Evolutionary conservation across 2,797 vertebrate species (phyloP).

Genomic region (Paguma larvata): DNA sequence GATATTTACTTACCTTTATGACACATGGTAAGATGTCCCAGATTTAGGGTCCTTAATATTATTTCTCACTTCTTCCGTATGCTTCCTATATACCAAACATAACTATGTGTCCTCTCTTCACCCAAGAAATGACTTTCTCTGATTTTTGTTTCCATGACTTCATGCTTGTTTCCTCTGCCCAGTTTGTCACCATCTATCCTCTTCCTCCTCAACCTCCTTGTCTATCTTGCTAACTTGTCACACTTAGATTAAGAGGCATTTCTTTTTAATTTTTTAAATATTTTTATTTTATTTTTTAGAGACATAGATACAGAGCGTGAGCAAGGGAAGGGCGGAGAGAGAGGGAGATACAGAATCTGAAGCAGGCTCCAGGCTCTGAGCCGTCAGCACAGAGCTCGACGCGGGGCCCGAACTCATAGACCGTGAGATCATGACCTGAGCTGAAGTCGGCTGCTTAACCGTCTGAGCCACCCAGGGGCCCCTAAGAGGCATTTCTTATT

Average conservation of each 20-base stretch:
- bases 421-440: too few species aligned
- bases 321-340: too few species aligned
- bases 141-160: not conserved
- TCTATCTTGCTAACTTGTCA: not conserved
- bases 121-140: not conserved
- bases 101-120: not conserved
- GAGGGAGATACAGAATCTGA: too few species aligned
- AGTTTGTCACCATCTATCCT: not conserved
- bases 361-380: too few species aligned
- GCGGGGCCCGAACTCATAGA: too few species aligned
- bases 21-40: not conserved
- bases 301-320: too few species aligned
- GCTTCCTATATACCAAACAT: not conserved
- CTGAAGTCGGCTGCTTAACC: too few species aligned
- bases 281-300: too few species aligned
- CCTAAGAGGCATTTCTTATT: not conserved
- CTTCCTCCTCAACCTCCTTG: not conserved
- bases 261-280: not conserved
- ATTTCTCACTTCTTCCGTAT: not conserved
- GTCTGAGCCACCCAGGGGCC: too few species aligned
- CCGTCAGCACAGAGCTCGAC: too few species aligned
- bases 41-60: constrained; percentile 23
- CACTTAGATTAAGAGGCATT: not conserved
- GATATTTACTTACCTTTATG: not conserved
- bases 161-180: not conserved